Evolutionary conservation across 64 coral and sea anemone species (phyloP).

Genomic region (Montipora efflorescens): DNA sequence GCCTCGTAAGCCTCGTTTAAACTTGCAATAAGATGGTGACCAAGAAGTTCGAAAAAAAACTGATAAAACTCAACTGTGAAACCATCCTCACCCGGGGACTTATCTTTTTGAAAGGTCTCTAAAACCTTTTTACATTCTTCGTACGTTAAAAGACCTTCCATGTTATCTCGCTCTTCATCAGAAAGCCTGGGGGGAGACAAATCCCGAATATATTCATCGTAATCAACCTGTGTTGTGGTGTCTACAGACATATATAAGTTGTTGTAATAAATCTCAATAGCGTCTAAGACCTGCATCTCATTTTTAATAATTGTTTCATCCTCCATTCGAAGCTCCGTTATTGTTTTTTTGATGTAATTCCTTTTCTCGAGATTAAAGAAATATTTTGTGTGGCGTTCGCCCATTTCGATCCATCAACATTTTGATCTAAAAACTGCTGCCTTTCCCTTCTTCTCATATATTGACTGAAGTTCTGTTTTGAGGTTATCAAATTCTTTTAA

Average conservation of each 20-base stretch:
- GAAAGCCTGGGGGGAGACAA: not conserved
- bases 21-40: not conserved
- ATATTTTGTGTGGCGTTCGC: not conserved
- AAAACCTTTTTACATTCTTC: slow-evolving; percentile 21
- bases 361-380: too few species aligned
- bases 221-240: not conserved
- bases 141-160: not conserved
- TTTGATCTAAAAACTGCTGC: not conserved
- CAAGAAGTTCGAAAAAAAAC: not conserved
- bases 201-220: not conserved
- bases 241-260: too few species aligned
- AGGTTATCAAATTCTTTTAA: not conserved
- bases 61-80: slow-evolving; percentile 13
- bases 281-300: too few species aligned
- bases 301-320: not conserved
- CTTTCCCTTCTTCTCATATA: not conserved
- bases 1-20: not conserved
- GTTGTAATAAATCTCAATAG: too few species aligned
- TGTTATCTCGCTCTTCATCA: not conserved
- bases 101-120: not conserved
- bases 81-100: slow-evolving; percentile 9
- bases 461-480: not conserved
- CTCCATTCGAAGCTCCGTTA: too few species aligned
- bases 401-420: not conserved
- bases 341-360: too few species aligned